phyloP scores from a whole-genome alignment of 1,140 invertebrate species.

The Nasonia longicornis region DNA sequence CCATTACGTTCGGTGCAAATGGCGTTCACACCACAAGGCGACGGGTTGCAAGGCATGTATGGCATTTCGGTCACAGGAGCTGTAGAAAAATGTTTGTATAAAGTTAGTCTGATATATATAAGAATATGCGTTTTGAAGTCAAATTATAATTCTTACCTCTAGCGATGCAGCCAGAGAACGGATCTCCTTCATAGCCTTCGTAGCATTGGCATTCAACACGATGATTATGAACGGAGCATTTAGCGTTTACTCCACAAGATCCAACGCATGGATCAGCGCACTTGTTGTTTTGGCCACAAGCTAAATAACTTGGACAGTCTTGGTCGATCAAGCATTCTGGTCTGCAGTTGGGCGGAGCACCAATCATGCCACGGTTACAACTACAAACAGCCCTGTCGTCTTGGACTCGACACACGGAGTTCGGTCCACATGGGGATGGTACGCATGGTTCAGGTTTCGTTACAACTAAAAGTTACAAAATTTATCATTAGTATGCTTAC shows the following conservation, averaged over 20 bases:
- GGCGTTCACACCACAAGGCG: conserved; percentile 85
- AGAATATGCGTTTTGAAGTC: background rate
- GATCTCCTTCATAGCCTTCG: conserved; percentile 83
- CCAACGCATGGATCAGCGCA: conserved; percentile 86
- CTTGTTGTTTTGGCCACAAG: conserved; percentile 81
- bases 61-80: conserved; percentile 53
- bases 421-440: conserved; percentile 86
- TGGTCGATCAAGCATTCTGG: conserved; percentile 84
- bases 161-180: conserved; percentile 80
- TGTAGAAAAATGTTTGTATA: conserved; percentile 20
- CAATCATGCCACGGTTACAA: conserved; percentile 83
- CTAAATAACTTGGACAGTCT: conserved; percentile 82
- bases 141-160: conserved; percentile 69
- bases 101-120: background rate
- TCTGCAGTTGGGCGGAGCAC: conserved; percentile 83
- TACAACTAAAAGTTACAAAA: conserved; percentile 33
- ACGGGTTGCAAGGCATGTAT: conserved; percentile 81
- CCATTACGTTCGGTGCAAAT: conserved; percentile 83
- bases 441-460: conserved; percentile 73
- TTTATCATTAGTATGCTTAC: background rate
- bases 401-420: conserved; percentile 80
- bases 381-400: conserved; percentile 80
- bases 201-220: conserved; percentile 83
- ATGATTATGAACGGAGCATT: conserved; percentile 82
- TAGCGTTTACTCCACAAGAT: conserved; percentile 85